A percentile compares a stretch with the other conserved stretches of the same genome.
These are phyloP conservation scores for Melospiza georgiana DNA, from an alignment of 2,113 vertebrate genomes.

Conservation along the genomic window DNA sequence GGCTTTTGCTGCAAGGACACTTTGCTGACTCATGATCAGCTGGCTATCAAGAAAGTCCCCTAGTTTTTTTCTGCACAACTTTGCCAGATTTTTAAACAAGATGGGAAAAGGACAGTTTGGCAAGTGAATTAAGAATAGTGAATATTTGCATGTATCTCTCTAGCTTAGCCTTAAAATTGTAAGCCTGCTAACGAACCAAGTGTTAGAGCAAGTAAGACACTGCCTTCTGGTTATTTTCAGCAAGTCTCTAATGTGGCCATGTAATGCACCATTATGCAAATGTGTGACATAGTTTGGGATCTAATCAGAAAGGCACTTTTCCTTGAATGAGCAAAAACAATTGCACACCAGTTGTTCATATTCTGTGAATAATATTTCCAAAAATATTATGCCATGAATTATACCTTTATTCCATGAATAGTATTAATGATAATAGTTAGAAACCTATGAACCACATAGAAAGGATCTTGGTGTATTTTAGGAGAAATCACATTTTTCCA, in stretches of 20 bases:
- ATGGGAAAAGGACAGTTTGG: not conserved
- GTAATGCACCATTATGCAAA: not conserved
- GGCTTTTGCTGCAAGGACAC: not conserved
- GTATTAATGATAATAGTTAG: not conserved
- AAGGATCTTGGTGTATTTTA: not conserved
- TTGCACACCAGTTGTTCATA: not conserved
- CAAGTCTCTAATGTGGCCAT: not conserved
- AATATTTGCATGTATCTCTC: not conserved
- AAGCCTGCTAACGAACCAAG: not conserved
- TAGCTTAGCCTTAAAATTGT: not conserved
- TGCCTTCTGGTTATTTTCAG: not conserved
- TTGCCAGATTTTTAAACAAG: not conserved
- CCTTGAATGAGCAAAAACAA: not conserved
- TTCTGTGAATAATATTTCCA: constrained; percentile 7
- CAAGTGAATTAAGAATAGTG: not conserved
- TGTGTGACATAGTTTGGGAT: not conserved
- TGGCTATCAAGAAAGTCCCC: not conserved
- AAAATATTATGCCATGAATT: not conserved
- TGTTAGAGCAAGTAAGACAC: not conserved
- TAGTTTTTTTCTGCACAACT: not conserved
- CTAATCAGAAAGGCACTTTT: not conserved
- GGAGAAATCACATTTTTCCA: not conserved
- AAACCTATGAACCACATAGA: not conserved
- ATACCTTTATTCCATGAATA: not conserved
- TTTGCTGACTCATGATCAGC: not conserved